Conservation (phyloP, 30 jellyfish, hydroid and myxozoan species). For the Mastigias papua region DNA sequence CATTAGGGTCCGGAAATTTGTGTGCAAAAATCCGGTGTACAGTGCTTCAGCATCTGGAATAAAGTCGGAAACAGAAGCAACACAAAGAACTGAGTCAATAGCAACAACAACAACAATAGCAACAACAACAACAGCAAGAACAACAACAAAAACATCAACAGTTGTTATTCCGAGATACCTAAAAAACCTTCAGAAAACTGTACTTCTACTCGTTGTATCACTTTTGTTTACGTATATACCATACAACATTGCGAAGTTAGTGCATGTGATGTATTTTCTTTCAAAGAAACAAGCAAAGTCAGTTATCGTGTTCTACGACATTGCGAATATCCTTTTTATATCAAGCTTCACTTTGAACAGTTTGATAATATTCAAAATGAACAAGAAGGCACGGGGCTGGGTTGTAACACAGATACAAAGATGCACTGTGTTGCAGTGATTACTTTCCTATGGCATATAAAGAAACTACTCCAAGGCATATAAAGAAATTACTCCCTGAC, state of each 20-base stretch:
- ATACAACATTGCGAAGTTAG: background rate
- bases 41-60: background rate
- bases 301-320: background rate
- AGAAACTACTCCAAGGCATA: too few relatives aligned
- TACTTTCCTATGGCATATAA: background rate
- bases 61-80: background rate
- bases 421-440: background rate
- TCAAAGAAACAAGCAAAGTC: background rate
- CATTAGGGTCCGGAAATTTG: background rate
- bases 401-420: background rate
- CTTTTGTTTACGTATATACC: slow-evolving; percentile 1
- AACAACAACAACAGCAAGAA: background rate
- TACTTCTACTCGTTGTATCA: background rate
- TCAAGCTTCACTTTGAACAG: background rate
- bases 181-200: slow-evolving; percentile 22
- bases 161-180: slow-evolving; percentile 9
- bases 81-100: background rate
- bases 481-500: too few relatives aligned
- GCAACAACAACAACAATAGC: background rate
- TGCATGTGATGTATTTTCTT: background rate
- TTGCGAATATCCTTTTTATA: background rate
- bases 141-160: background rate
- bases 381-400: slow-evolving; percentile 33
- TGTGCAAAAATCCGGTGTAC: slow-evolving; percentile 23
- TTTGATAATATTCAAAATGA: slow-evolving; percentile 3